Conservation (phyloP, 2,888 invertebrate genomes). For the Rambutsinella grinnellia region DNA sequence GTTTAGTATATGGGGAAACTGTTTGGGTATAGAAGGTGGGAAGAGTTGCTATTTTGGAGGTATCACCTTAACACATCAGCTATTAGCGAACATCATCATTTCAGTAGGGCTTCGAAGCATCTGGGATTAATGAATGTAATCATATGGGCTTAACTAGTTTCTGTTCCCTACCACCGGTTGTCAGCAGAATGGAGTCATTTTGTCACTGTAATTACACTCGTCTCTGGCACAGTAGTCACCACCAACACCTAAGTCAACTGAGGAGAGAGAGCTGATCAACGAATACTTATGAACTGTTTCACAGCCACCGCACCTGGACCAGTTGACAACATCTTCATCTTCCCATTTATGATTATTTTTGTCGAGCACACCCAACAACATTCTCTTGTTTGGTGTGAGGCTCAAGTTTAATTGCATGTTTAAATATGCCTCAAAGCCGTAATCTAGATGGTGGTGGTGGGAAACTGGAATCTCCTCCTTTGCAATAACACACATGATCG, state of each 20-base stretch:
- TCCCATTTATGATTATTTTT: slow-evolving; percentile 7
- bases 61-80: neutral
- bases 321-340: too few species aligned
- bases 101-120: slow-evolving; percentile 1
- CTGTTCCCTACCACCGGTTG: slow-evolving; percentile 51
- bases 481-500: neutral
- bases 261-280: too few species aligned
- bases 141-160: slow-evolving; percentile 50
- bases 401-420: slow-evolving; percentile 52
- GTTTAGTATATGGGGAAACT: neutral
- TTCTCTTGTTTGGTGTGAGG: slow-evolving; percentile 40
- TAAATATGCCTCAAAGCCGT: slow-evolving; percentile 44
- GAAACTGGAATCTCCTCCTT: neutral
- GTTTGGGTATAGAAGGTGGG: neutral
- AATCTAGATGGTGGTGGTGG: slow-evolving; percentile 27
- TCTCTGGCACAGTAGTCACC: slow-evolving; percentile 30
- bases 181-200: slow-evolving; percentile 58
- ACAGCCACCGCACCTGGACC: too few species aligned
- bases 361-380: slow-evolving; percentile 29
- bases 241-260: slow-evolving; percentile 4
- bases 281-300: too few species aligned
- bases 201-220: slow-evolving; percentile 43
- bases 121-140: slow-evolving; percentile 52
- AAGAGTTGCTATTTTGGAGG: neutral
- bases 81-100: slow-evolving; percentile 1